Conservation (phyloP, 2,797 vertebrate genomes). For the Clamator glandarius region DNA sequence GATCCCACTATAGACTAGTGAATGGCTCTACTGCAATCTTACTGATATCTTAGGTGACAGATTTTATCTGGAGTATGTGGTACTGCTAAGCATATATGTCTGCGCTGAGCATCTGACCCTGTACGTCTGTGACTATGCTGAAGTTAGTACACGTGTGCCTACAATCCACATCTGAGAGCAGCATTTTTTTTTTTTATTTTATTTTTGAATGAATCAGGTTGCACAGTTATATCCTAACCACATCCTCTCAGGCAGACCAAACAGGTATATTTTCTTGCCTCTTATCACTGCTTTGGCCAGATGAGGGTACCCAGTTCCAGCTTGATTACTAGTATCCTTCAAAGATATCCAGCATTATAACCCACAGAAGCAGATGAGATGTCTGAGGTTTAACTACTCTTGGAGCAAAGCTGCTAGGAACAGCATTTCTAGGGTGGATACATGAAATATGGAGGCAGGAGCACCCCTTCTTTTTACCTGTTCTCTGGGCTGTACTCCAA, state of each 20-base stretch:
- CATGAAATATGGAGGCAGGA: neutral
- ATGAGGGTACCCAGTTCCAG: neutral
- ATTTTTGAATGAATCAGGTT: neutral
- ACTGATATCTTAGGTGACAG: neutral
- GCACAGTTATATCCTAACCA: neutral
- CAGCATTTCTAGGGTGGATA: neutral
- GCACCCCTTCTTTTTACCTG: neutral
- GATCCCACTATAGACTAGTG: neutral
- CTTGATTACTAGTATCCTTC: neutral
- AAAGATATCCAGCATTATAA: neutral
- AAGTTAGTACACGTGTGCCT: rapidly evolving
- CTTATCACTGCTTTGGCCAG: neutral
- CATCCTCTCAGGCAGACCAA: neutral
- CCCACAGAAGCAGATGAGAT: neutral
- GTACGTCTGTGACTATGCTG: neutral
- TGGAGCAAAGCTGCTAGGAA: neutral
- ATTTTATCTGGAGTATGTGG: neutral
- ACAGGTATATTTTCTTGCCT: neutral
- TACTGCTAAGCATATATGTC: neutral
- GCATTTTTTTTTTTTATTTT: neutral
- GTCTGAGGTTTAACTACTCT: neutral
- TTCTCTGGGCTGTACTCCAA: neutral
- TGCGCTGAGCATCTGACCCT: neutral
- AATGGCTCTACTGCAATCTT: neutral
- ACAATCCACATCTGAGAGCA: neutral